Conservation (phyloP, 1,140 invertebrate species). For the Megalopta genalis region DNA sequence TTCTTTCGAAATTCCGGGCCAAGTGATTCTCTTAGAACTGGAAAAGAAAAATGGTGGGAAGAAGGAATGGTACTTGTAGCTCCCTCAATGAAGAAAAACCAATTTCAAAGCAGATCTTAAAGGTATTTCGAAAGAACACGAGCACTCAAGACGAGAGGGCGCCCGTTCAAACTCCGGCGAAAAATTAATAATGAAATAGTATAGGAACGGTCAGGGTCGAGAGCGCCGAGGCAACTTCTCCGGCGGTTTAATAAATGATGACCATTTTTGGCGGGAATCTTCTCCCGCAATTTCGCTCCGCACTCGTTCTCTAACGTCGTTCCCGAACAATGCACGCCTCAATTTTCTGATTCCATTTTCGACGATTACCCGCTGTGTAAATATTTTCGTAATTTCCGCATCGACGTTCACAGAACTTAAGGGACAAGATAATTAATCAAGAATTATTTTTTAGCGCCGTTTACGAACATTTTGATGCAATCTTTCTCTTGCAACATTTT, state of each 20-base stretch:
- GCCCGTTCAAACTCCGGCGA: neutral
- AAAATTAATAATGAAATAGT: conserved; percentile 36
- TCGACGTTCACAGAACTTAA: too few species aligned
- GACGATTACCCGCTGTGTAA: neutral
- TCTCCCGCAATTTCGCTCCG: neutral
- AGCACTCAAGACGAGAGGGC: neutral
- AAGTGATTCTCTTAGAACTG: neutral
- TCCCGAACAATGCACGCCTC: neutral
- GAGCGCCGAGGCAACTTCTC: neutral
- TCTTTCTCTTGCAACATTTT: too few species aligned
- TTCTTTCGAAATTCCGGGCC: neutral
- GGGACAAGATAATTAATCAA: too few species aligned
- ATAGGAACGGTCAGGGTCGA: conserved; percentile 15
- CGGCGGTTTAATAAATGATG: conserved; percentile 28
- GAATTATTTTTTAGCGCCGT: too few species aligned
- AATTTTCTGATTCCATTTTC: neutral
- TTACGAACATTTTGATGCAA: too few species aligned
- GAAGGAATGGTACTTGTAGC: neutral
- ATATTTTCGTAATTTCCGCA: too few species aligned
- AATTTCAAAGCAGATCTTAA: conserved; percentile 19
- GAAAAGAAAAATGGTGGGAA: neutral
- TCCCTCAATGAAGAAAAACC: neutral
- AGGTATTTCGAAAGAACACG: conserved; percentile 25
- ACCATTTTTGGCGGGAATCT: conserved; percentile 21
- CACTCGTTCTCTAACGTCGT: neutral